Percentiles rank a stretch among this genome's conserved stretches.
These are phyloP conservation scores for Matsumurasca onukii DNA, from an alignment of 1,140 invertebrate genomes.

Conservation along the genomic window DNA sequence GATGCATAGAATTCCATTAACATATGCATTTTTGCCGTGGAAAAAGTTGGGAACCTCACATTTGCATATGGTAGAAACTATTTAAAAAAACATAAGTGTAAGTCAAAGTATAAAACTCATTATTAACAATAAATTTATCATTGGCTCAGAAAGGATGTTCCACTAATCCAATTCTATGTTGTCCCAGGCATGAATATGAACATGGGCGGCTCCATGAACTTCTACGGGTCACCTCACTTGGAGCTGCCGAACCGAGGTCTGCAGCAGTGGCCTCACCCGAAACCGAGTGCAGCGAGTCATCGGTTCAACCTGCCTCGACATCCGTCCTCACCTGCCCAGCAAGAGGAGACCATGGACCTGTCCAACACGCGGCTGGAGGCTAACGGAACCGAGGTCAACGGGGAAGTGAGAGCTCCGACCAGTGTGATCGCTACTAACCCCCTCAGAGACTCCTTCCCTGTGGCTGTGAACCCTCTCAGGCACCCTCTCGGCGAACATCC, in stretches of 20 bases:
- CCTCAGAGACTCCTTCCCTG: not conserved
- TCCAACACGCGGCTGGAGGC: slow-evolving; percentile 22
- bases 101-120: too few relatives aligned
- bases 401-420: slow-evolving; percentile 5
- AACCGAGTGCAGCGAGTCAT: not conserved
- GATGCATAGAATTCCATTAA: too few relatives aligned
- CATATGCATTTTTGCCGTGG: too few relatives aligned
- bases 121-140: too few relatives aligned
- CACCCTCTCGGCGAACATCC: too few relatives aligned
- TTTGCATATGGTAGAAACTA: too few relatives aligned
- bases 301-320: not conserved
- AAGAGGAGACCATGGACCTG: slow-evolving; percentile 30
- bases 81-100: too few relatives aligned
- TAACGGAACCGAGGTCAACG: not conserved
- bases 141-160: too few relatives aligned
- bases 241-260: not conserved
- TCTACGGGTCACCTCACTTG: slow-evolving; percentile 23
- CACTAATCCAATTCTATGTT: too few relatives aligned
- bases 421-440: slow-evolving; percentile 32
- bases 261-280: not conserved
- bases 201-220: slow-evolving; percentile 1
- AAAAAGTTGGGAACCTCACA: too few relatives aligned
- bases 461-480: slow-evolving; percentile 18
- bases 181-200: not conserved
- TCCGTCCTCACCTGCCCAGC: not conserved